These are phyloP conservation scores for Eubasilissa splendida DNA, from an alignment of 2,888 invertebrate genomes.

Conservation along the genomic window DNA sequence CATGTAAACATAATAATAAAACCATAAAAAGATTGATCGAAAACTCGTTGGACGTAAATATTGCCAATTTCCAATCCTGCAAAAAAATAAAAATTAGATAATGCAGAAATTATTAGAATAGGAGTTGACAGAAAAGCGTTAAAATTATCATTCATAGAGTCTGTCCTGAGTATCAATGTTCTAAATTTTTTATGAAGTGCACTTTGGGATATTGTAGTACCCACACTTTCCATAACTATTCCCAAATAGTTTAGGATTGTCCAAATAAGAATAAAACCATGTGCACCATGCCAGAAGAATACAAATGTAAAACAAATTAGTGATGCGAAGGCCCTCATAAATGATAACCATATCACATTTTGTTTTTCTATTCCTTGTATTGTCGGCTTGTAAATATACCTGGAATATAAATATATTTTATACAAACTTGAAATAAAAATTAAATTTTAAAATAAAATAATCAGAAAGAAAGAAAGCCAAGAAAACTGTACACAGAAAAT, in stretches of 20 bases:
- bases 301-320: conserved; percentile 86
- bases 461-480: too few species aligned
- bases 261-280: conserved; percentile 87
- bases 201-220: conserved; percentile 69
- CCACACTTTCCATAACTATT: conserved; percentile 80
- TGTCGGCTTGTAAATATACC: conserved; percentile 87
- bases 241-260: conserved; percentile 89
- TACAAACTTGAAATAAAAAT: too few species aligned
- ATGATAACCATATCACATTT: conserved; percentile 63
- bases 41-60: conserved; percentile 77
- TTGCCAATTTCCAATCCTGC: conserved; percentile 83
- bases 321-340: conserved; percentile 80
- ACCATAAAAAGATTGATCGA: conserved; percentile 64
- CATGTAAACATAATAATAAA: conserved; percentile 63
- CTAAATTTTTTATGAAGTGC: conserved; percentile 69
- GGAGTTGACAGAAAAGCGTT: conserved; percentile 81
- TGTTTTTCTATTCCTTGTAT: conserved; percentile 63
- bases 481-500: too few species aligned
- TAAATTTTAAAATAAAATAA: too few species aligned
- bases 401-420: conserved; percentile 66
- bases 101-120: conserved; percentile 83
- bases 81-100: conserved; percentile 92
- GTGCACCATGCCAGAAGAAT: conserved; percentile 92
- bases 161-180: conserved; percentile 64
- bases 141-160: conserved; percentile 74